Evolutionary conservation across 2,113 vertebrate genomes (phyloP), one percentile per base, ranked within the genome.

Genomic region (Seriola rivoliana): DNA sequence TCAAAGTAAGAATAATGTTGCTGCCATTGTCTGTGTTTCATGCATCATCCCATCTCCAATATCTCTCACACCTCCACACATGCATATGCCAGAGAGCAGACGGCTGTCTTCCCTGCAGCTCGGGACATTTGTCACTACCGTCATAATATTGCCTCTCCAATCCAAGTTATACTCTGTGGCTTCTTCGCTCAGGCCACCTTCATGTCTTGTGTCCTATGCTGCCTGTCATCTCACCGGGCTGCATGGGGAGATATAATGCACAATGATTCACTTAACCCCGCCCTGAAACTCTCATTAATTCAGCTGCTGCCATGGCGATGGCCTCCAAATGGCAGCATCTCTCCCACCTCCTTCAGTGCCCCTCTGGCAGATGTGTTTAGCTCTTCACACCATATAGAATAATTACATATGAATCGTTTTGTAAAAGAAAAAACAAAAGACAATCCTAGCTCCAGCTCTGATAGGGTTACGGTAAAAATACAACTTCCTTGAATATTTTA

Each of bases 1-100:
- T 98, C 86, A 99, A 99, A 95, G 97, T 99, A 95, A 97, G 96
- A 79, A 36, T 32, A 11, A 66, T 52, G 25, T 6, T 2, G 40
- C 14, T 25, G 34, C 40, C 34, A 17, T 21, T 11, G 19, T 38
- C 57, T 69, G 52, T 69, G 52, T 72, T 64, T 57, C 67, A 36
- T 29, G 38, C 17, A 71, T 73, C 67, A 67, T 54, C 58, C 48
- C 32, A 36, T 32, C 52, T 50, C 54, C 73, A 68, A 5, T 29
- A 38, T 68, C 21, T 77, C 69, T 34, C 57, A 11, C 78, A 69
- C 79, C 71, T 52, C 69, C 66, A 78, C 68, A 65, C 80, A 29
- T 21, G 34, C 78, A 71, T 11, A 60, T 66, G 77, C 29, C 8
- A 0, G 57, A 68, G 62, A 70, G 78, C 64, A 59, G 70, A 42